Evolutionary conservation across 2,113 vertebrate species (phyloP).

Genomic region (Bucco capensis): DNA sequence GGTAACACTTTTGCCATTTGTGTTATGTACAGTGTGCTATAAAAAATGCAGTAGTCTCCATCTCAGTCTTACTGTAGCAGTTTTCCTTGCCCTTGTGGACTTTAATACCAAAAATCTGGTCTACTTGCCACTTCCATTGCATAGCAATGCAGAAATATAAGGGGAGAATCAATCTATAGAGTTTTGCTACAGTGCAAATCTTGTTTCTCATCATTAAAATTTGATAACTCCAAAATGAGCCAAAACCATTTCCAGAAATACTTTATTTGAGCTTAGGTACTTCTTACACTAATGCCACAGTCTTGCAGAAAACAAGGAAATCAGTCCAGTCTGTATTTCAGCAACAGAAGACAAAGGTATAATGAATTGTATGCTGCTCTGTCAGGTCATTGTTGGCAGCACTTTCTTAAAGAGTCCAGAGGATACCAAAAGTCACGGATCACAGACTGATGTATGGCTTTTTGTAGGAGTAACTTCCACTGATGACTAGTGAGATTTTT

Average conservation of each 20-base stretch:
- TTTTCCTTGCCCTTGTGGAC: neutral
- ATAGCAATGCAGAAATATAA: conserved; percentile 13
- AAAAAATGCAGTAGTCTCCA: neutral
- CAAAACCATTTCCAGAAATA: conserved; percentile 17
- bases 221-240: neutral
- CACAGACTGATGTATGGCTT: conserved; percentile 36
- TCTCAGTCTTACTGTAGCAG: neutral
- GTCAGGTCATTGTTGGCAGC: neutral
- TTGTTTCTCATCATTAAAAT: conserved; percentile 18
- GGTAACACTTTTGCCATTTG: neutral
- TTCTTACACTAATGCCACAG: neutral
- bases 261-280: conserved; percentile 36
- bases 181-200: neutral
- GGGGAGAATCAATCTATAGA: neutral
- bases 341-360: neutral
- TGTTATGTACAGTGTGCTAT: neutral
- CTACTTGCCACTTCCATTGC: neutral
- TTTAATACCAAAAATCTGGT: neutral
- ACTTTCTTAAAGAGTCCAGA: neutral
- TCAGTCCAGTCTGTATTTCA: conserved; percentile 4
- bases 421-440: conserved; percentile 30
- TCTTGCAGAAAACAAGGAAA: conserved; percentile 1
- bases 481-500: neutral
- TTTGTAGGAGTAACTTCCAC: conserved; percentile 34
- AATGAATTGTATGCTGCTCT: neutral